Evolutionary conservation across 2,888 invertebrate genomes (phyloP).

Genomic region (Heliconius sara): DNA sequence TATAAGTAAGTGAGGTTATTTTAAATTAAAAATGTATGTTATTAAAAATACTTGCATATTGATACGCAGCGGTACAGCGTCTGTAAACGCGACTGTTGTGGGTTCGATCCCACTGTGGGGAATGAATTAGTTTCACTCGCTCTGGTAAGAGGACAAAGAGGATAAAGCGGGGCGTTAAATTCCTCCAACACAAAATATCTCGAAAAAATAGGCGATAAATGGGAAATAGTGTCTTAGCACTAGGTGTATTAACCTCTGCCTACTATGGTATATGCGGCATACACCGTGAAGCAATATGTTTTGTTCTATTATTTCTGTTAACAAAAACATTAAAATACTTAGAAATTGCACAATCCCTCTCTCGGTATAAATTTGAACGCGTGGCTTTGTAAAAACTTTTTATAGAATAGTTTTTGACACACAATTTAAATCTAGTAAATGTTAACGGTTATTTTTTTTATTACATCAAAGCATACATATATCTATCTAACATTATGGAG

Average conservation of each 20-base stretch:
- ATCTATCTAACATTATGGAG: not conserved
- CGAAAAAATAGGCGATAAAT: not conserved
- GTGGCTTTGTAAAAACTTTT: slow-evolving; percentile 13
- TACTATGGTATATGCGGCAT: not conserved
- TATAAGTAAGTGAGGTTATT: slow-evolving; percentile 66
- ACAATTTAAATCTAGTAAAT: not conserved
- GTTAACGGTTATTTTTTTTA: not conserved
- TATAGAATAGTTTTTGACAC: not conserved
- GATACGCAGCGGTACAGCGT: too few relatives aligned
- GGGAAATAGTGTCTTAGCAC: not conserved
- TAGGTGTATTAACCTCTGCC: not conserved
- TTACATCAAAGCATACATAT: not conserved
- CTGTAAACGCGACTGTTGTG: too few relatives aligned
- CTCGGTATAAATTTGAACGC: not conserved
- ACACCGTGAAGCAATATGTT: not conserved
- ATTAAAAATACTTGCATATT: not conserved
- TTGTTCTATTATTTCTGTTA: not conserved
- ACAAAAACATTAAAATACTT: not conserved
- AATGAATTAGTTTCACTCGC: not conserved
- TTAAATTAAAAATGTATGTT: not conserved
- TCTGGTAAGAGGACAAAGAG: not conserved
- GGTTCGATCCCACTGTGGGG: not conserved
- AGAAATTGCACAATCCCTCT: not conserved
- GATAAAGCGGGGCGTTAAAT: not conserved
- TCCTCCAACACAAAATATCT: not conserved